These are phyloP conservation scores for Brevimyrus niger DNA, from an alignment of 2,113 vertebrate species.

Conservation along the genomic window DNA sequence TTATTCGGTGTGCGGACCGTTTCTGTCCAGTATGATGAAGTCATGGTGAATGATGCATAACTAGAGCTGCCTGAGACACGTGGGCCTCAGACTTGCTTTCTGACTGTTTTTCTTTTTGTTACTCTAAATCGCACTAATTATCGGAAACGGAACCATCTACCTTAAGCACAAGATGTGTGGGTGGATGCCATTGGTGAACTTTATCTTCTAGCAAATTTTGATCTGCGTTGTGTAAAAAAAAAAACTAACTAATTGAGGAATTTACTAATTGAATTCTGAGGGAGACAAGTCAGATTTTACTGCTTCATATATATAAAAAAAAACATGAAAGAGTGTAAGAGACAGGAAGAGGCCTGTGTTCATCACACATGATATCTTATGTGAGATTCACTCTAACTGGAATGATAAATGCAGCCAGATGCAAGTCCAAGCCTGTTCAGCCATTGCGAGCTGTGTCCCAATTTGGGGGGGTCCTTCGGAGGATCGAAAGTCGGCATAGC, in stretches of 20 bases:
- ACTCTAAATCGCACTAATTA: not conserved
- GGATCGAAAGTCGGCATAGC: not conserved
- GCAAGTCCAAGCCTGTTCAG: not conserved
- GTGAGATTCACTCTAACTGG: not conserved
- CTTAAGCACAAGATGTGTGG: not conserved
- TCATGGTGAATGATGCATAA: not conserved
- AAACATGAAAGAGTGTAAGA: not conserved
- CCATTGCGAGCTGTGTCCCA: not conserved
- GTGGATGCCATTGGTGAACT: not conserved
- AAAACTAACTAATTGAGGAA: not conserved
- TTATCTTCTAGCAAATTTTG: not conserved
- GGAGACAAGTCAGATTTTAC: not conserved
- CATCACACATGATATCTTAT: not conserved
- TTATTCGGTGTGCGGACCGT: not conserved
- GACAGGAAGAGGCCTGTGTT: not conserved
- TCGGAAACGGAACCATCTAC: not conserved
- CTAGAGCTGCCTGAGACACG: not conserved
- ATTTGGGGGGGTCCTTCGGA: not conserved
- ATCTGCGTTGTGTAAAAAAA: not conserved
- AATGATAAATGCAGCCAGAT: not conserved
- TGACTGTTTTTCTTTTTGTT: not conserved
- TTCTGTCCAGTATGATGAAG: not conserved
- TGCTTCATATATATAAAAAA: not conserved
- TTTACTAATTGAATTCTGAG: not conserved
- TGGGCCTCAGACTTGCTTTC: not conserved